Percentiles rank a stretch among this genome's conserved stretches.
Conservation (phyloP, 2,888 invertebrate genomes). For the Kryphioiulus occultus region DNA sequence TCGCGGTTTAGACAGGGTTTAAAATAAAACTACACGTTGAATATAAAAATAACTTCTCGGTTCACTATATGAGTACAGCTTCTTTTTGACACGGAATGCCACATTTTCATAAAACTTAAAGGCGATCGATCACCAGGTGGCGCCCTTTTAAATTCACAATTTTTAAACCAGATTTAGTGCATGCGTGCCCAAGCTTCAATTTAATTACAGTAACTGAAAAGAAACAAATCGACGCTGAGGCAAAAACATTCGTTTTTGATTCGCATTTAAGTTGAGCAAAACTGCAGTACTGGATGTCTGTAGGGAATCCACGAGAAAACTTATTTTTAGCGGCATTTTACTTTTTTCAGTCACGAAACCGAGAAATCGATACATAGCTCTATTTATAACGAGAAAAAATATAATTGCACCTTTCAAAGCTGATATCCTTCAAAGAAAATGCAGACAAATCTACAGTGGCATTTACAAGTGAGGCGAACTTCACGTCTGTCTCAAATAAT, state of each 20-base stretch:
- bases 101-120: background rate
- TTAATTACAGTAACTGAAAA: conserved; percentile 28
- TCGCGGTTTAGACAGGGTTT: background rate
- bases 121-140: background rate
- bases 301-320: background rate
- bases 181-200: background rate
- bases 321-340: background rate
- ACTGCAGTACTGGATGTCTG: background rate
- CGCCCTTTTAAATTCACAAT: background rate
- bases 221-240: background rate
- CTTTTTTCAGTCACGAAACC: background rate
- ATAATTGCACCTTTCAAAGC: background rate
- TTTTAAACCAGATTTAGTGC: background rate
- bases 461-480: background rate
- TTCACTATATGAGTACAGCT: background rate
- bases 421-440: background rate
- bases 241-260: background rate
- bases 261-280: background rate
- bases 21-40: background rate
- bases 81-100: background rate
- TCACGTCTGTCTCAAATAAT: background rate
- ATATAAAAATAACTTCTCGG: background rate
- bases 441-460: background rate
- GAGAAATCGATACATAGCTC: background rate
- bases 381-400: background rate